Evolutionary conservation across 2,888 invertebrate species (phyloP).

Genomic region (Orthonychiurus folsomi): DNA sequence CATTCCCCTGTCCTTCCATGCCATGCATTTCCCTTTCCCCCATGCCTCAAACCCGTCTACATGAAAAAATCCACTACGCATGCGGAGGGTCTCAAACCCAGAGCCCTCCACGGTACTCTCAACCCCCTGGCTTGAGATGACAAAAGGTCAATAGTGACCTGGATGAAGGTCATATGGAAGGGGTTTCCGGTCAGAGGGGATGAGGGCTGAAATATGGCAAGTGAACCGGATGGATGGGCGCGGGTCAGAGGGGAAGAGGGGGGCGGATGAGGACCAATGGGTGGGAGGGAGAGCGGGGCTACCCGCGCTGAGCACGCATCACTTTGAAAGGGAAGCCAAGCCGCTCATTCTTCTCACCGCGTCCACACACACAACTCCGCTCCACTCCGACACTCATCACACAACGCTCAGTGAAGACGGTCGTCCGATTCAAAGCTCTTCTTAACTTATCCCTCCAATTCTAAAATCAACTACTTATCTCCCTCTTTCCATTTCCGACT

Average conservation of each 20-base stretch:
- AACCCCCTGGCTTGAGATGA: conserved; percentile 39
- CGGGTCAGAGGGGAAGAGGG: not conserved
- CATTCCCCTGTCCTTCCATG: no score
- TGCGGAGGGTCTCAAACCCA: conserved; percentile 37
- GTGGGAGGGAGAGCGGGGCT: not conserved
- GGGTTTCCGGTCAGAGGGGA: not conserved
- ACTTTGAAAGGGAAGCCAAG: conserved; percentile 17
- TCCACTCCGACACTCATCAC: conserved; percentile 1
- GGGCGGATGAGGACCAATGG: not conserved
- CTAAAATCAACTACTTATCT: no score
- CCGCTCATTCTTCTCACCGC: conserved; percentile 22
- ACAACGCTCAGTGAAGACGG: not conserved
- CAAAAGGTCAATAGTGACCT: no score
- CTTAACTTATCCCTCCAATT: not conserved
- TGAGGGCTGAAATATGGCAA: not conserved
- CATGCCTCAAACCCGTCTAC: no score
- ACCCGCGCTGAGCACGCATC: not conserved
- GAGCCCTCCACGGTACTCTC: conserved; percentile 37
- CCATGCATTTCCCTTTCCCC: no score
- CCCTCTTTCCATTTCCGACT: not conserved
- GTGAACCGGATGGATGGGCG: not conserved
- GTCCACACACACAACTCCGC: not conserved
- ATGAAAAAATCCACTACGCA: no score
- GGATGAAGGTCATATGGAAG: not conserved
- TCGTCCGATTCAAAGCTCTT: not conserved